Base-by-base conservation (phyloP, 2,888 invertebrate species). In the Tupiocoris notatus region DNA sequence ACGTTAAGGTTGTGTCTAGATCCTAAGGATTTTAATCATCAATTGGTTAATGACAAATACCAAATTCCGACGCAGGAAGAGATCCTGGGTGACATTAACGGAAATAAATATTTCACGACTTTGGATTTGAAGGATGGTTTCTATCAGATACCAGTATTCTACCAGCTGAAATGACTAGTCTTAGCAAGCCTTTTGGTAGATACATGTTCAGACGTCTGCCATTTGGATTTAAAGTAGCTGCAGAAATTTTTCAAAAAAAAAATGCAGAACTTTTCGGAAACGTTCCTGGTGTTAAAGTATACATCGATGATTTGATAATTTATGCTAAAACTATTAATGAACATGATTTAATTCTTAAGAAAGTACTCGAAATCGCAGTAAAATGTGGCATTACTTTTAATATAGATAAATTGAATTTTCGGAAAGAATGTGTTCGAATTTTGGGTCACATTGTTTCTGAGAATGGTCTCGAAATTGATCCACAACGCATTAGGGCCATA, bases 251-350 rank as follows among this genome's bases (percentile, higher is more conserved):
- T 54, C 54, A 54, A 12, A 54, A 61, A 61, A 9, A 9, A 20
- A 64, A 70, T 58, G 25, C 65, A 2, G 61, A 61, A 18, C 20
- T 61, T 17, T 61, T 61, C 22, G 61, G 61, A 1, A 61, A 61
- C 16, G 22, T 61, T 18, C 9, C 20, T 1, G 61, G 61, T 39
- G 65, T 78, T 16, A 54, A 65, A 25, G 23, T 79, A 12, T 76
- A 78, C 61, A 78, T 79, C 64, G 61, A 61, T 16, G 61, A 61
- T 18, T 18, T 61, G 16, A 61, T 12, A 2, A 58, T 58, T 6
- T 12, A n/a, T n/a, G 58, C 58, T 58, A 18, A 12, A 17, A 17
- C 58, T 17, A 2, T 12, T 21, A 7, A 2, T 9, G 61, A 61
- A 18, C 61, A 61, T 16, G 61, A 61, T 61, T 1, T 3, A 2